Evolutionary conservation across 2,888 invertebrate genomes (phyloP), one percentile per base, ranked within the genome.

Genomic region (Oxytorus armatus): DNA sequence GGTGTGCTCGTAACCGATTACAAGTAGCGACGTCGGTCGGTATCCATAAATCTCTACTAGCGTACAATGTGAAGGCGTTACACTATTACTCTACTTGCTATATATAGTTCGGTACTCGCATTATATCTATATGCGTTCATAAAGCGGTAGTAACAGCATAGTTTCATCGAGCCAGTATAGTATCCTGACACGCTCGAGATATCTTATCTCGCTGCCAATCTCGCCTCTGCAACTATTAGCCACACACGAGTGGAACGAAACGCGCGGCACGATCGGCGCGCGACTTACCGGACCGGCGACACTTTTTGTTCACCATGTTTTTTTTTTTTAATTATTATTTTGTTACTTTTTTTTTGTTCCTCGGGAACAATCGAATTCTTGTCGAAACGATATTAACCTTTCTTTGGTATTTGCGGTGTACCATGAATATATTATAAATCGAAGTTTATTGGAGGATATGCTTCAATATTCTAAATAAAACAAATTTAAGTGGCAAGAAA

Each of bases 11-110:
- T 80, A 84, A 84, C 83, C 86, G 86, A 86, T 87, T 86, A 87
- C 86, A 83, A 86, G 86, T 84, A 86, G 86, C 86, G 73, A 82
- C 76, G 81, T 83, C 73, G 68, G 63, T 73, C 73, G 77, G 79
- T 82, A 82, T 84, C 79, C 81, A 85, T 86, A 87, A 87, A 87
- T 86, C 86, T 84, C 68, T 29, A 23, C 68, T 76, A 51, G 61
- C 42, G 42, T 75, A 80, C 77, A 84, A 83, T 84, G 83, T 81
- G 79, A 82, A 84, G 84, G 87, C 85, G 86, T 85, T 84, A 85
- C 77, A 59, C 79, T 80, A 73, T 80, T 80, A 77, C 73, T 80
- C 69, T 51, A 73, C 68, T 76, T 63, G 39, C 53, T 77, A 53
- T 74, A 72, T 53, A 51, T 29, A 77, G 61, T 66, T n/a, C 47